phyloP scores from a whole-genome alignment of 2,888 invertebrate genomes.

The Rhogogaster chlorosoma region DNA sequence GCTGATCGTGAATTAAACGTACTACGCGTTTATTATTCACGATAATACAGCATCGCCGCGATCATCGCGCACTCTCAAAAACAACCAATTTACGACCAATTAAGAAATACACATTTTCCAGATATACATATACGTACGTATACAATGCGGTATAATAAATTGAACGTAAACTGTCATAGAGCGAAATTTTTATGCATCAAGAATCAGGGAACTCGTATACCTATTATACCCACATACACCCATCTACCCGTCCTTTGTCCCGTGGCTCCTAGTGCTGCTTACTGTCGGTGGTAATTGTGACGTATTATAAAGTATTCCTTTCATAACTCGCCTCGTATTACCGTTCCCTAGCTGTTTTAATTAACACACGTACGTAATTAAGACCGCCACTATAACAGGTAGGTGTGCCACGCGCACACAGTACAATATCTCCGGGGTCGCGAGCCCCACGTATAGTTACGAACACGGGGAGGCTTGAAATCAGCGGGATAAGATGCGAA shows the following conservation, averaged over 20 bases:
- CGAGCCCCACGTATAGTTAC: too few species aligned
- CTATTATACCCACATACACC: background rate
- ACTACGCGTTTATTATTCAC: background rate
- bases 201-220: background rate
- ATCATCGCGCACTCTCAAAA: background rate
- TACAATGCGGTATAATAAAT: background rate
- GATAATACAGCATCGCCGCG: background rate
- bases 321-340: constrained; percentile 10
- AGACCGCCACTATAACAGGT: background rate
- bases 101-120: background rate
- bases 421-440: too few species aligned
- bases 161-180: background rate
- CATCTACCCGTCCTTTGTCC: background rate
- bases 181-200: constrained; percentile 12
- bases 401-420: background rate
- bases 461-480: too few species aligned
- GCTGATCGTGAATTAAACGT: background rate
- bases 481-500: too few species aligned
- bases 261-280: background rate
- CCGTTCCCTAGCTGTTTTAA: background rate
- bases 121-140: background rate
- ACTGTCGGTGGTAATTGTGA: background rate
- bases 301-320: constrained; percentile 2
- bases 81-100: background rate
- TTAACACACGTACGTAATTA: background rate